Conservation (phyloP, 2,113 vertebrate genomes). For the Merops nubicus region DNA sequence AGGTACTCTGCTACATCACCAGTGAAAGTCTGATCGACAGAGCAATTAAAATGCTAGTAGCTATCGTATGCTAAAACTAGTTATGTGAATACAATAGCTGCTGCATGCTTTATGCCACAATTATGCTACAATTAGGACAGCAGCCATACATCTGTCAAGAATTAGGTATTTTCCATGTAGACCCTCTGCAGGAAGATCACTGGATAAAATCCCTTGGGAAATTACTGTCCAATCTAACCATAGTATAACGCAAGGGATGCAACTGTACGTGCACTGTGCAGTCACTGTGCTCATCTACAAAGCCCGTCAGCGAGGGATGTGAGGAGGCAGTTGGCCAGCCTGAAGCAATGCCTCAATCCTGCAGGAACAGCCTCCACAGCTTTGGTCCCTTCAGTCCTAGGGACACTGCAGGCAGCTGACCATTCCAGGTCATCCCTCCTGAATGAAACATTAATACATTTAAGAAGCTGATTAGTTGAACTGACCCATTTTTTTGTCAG, state of each 20-base stretch:
- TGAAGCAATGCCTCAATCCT: not conserved
- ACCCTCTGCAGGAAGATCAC: not conserved
- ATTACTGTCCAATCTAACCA: not conserved
- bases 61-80: not conserved
- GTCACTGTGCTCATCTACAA: not conserved
- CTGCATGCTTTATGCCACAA: not conserved
- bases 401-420: not conserved
- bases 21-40: not conserved
- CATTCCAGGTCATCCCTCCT: slow-evolving; percentile 23
- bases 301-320: not conserved
- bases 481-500: slow-evolving; percentile 44
- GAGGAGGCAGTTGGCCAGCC: not conserved
- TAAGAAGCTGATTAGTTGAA: slow-evolving; percentile 43
- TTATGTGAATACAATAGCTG: not conserved
- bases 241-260: not conserved
- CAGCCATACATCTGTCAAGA: not conserved
- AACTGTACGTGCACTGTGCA: not conserved
- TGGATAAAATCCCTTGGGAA: not conserved
- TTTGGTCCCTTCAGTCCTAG: not conserved
- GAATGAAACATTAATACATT: not conserved
- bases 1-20: not conserved
- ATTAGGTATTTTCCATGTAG: not conserved
- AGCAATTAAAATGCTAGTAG: not conserved
- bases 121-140: not conserved
- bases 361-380: not conserved